These are phyloP conservation scores for Rhinopomastus cyanomelas DNA, from an alignment of 2,113 vertebrate genomes.

Conservation along the genomic window DNA sequence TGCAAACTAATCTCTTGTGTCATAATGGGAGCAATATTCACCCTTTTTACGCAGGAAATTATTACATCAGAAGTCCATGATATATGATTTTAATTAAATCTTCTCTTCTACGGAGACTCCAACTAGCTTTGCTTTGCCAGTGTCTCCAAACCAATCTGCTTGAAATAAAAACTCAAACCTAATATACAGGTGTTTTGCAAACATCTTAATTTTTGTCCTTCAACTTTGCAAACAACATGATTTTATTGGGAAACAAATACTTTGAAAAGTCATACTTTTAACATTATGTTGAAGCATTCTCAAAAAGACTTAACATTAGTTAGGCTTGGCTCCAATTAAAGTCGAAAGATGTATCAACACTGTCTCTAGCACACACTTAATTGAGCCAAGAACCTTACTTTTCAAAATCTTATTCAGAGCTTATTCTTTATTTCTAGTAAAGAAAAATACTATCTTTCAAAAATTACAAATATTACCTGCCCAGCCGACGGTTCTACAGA, in stretches of 20 bases:
- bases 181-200: neutral
- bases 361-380: neutral
- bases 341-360: neutral
- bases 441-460: neutral
- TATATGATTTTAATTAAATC: neutral
- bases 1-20: neutral
- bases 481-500: neutral
- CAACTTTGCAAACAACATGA: neutral
- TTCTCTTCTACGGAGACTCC: neutral
- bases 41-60: constrained; percentile 8
- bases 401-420: neutral
- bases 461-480: neutral
- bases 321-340: neutral
- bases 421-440: too few relatives aligned
- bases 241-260: neutral
- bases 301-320: neutral
- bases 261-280: neutral
- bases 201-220: neutral
- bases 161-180: neutral
- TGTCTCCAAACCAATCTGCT: neutral
- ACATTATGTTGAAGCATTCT: neutral
- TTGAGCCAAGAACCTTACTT: neutral
- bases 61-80: neutral
- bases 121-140: neutral
- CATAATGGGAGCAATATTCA: constrained; percentile 4